phyloP scores from a whole-genome alignment of 2,113 vertebrate species.

The Ornithorhynchus anatinus region DNA sequence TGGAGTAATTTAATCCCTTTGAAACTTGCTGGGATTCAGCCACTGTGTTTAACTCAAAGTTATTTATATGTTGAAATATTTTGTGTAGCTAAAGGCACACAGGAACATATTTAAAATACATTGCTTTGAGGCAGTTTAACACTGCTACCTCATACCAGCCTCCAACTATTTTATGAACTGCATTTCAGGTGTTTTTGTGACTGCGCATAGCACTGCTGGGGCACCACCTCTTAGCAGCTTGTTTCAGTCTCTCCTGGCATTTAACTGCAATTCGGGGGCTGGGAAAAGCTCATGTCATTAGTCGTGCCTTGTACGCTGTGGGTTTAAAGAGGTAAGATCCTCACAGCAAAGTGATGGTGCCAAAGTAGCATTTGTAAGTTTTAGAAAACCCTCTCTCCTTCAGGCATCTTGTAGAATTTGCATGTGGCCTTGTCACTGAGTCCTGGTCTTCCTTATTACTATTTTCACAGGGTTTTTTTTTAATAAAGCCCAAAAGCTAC shows the following conservation, averaged over 20 bases:
- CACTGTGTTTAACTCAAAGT: not conserved
- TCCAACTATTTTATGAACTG: not conserved
- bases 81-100: not conserved
- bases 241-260: not conserved
- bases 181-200: not conserved
- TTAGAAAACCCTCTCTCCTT: not conserved
- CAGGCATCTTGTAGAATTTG: not conserved
- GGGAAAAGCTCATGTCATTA: not conserved
- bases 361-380: not conserved
- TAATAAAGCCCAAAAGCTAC: not conserved
- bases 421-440: not conserved
- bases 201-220: not conserved
- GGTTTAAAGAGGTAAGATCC: not conserved
- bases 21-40: slow-evolving; percentile 5
- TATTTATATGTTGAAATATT: not conserved
- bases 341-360: not conserved
- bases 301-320: not conserved
- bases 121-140: not conserved
- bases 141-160: not conserved
- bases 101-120: not conserved
- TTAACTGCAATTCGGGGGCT: not conserved
- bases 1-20: not conserved
- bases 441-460: not conserved
- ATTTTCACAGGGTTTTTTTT: not conserved
- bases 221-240: not conserved